phyloP scores from a whole-genome alignment of 2,888 invertebrate species.

The Brassicogethes aeneus region DNA sequence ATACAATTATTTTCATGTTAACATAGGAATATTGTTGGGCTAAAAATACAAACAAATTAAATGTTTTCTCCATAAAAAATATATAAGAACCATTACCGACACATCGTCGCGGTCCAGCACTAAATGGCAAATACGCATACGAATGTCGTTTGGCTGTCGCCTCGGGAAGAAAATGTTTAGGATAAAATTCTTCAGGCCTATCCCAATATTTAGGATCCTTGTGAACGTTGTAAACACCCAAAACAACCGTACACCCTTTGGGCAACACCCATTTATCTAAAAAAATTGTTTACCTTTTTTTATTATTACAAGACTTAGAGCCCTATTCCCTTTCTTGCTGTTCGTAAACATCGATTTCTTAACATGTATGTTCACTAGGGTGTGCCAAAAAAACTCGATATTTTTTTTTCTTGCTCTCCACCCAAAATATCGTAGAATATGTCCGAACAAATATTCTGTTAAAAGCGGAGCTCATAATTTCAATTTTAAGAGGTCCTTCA shows the following conservation, averaged over 20 bases:
- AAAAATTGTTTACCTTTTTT: conserved; percentile 3
- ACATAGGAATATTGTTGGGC: conserved; percentile 15
- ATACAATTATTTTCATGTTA: conserved; percentile 13
- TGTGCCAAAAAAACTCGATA: too few relatives aligned
- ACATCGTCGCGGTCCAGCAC: conserved; percentile 20
- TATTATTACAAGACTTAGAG: background rate
- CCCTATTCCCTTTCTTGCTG: background rate
- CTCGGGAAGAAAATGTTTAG: conserved; percentile 26
- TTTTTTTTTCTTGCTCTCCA: too few relatives aligned
- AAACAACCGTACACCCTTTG: conserved; percentile 14
- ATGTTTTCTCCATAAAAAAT: background rate
- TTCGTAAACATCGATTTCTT: too few relatives aligned
- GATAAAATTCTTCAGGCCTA: conserved; percentile 25
- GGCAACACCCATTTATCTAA: conserved; percentile 16
- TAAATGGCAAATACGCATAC: conserved; percentile 22
- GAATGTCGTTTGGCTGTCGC: conserved; percentile 15
- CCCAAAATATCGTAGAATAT: too few relatives aligned
- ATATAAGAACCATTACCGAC: conserved; percentile 12
- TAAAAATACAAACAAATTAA: conserved; percentile 7
- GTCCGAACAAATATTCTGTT: too few relatives aligned
- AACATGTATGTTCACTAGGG: too few relatives aligned
- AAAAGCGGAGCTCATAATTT: too few relatives aligned
- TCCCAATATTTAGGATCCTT: conserved; percentile 23
- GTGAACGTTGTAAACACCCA: conserved; percentile 19
- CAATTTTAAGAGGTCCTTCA: too few relatives aligned